Percentiles rank a stretch among this genome's conserved stretches.
Conservation (phyloP, 2,797 vertebrate genomes). For the Vipera ursinii region DNA sequence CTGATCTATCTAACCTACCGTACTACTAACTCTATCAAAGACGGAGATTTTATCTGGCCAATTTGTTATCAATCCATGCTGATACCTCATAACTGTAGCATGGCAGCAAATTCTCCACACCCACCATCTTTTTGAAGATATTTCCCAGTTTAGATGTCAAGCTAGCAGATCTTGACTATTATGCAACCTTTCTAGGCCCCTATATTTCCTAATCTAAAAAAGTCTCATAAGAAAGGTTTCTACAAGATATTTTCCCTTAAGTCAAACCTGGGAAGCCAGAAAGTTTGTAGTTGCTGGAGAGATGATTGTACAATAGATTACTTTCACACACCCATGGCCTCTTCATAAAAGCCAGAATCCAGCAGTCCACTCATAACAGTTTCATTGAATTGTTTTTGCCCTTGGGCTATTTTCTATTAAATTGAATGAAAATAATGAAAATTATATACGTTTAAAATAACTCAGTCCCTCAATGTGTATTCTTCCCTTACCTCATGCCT, state of each 20-base stretch:
- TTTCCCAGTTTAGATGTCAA: not conserved
- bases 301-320: not conserved
- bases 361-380: not conserved
- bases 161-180: not conserved
- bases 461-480: not conserved
- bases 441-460: not conserved
- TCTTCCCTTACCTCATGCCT: not conserved
- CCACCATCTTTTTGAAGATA: not conserved
- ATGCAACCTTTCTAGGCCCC: not conserved
- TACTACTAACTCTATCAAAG: not conserved
- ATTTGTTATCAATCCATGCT: not conserved
- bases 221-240: not conserved
- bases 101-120: not conserved
- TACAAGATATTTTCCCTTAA: not conserved
- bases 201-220: not conserved
- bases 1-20: not conserved
- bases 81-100: not conserved
- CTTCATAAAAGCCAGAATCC: not conserved
- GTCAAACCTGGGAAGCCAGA: not conserved
- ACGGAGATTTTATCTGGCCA: not conserved
- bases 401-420: not conserved
- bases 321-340: not conserved
- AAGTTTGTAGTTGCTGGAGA: not conserved
- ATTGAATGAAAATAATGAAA: not conserved
- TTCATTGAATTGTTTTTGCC: not conserved